Percentiles rank a stretch among this genome's conserved stretches.
These are phyloP conservation scores for Onychomys arenicola DNA, from an alignment of 2,797 vertebrate genomes.

Conservation along the genomic window DNA sequence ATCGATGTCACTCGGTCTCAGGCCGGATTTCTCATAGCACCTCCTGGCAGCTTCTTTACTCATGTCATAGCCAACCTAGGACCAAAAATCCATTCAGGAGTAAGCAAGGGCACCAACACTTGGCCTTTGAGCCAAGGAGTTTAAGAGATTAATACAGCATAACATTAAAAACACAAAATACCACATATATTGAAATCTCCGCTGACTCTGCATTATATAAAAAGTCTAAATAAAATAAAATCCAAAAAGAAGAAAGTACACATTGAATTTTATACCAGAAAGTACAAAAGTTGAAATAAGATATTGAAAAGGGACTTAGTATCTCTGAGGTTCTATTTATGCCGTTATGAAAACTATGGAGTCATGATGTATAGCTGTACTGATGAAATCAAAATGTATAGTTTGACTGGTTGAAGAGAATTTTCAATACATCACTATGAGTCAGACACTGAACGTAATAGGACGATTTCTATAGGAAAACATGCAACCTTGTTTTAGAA, in stretches of 20 bases:
- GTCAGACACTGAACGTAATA: slow-evolving; percentile 56
- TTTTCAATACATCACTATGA: slow-evolving; percentile 36
- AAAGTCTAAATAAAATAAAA: slow-evolving; percentile 64
- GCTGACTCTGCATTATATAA: slow-evolving; percentile 40
- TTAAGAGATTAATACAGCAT: slow-evolving; percentile 23
- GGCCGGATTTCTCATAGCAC: slow-evolving; percentile 90
- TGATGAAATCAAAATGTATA: neutral
- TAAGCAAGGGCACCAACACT: neutral
- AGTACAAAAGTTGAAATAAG: slow-evolving; percentile 52
- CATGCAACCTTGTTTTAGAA: slow-evolving; percentile 10
- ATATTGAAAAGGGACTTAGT: neutral
- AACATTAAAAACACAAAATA: slow-evolving; percentile 31
- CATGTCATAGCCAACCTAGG: slow-evolving; percentile 97
- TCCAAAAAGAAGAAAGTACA: neutral
- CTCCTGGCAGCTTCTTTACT: slow-evolving; percentile 91
- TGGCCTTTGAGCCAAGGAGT: neutral
- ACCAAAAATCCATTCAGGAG: slow-evolving; percentile 42
- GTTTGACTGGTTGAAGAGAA: neutral
- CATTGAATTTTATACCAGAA: slow-evolving; percentile 41
- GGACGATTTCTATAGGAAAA: slow-evolving; percentile 53
- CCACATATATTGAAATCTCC: slow-evolving; percentile 18
- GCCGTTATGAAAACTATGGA: slow-evolving; percentile 42
- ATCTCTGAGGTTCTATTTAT: slow-evolving; percentile 23
- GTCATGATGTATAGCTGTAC: neutral
- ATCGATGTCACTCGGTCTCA: slow-evolving; percentile 92